phyloP scores from a whole-genome alignment of 2,888 invertebrate genomes.

The Torymus tubicola region DNA sequence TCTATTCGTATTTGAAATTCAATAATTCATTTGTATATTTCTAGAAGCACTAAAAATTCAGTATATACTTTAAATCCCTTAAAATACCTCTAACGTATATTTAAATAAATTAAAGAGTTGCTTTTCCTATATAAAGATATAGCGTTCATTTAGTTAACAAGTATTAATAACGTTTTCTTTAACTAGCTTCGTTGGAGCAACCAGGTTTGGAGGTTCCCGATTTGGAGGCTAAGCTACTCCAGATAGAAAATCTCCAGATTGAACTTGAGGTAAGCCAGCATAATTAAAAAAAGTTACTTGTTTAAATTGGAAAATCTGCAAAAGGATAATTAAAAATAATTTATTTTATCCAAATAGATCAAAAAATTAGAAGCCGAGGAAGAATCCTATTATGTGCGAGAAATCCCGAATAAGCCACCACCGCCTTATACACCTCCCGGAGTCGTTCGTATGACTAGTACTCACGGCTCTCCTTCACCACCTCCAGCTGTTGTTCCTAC shows the following conservation, averaged over 20 bases:
- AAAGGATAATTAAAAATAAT: neutral
- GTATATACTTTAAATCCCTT: constrained; percentile 58
- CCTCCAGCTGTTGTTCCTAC: constrained; percentile 75
- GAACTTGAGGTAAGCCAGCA: constrained; percentile 79
- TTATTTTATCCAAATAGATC: constrained; percentile 75
- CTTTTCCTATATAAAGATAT: constrained; percentile 60
- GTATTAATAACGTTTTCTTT: constrained; percentile 53
- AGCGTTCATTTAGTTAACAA: constrained; percentile 18
- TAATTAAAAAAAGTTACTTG: neutral
- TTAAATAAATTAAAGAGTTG: constrained; percentile 58
- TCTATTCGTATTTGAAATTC: constrained; percentile 40
- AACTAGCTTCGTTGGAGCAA: constrained; percentile 71
- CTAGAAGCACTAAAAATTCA: constrained; percentile 61
- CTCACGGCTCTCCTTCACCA: constrained; percentile 70
- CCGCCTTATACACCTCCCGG: constrained; percentile 85
- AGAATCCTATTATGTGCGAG: constrained; percentile 80
- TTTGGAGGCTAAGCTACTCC: constrained; percentile 80
- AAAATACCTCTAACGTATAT: constrained; percentile 33
- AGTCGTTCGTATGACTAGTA: constrained; percentile 66
- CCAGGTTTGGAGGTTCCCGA: constrained; percentile 73
- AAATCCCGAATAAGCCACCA: constrained; percentile 86
- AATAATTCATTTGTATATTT: constrained; percentile 56
- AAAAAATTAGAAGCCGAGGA: constrained; percentile 80
- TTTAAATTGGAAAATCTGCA: no score
- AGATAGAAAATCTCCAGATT: constrained; percentile 81